These are phyloP conservation scores for Petroica traversi DNA, from an alignment of 2,113 vertebrate species.

Conservation along the genomic window DNA sequence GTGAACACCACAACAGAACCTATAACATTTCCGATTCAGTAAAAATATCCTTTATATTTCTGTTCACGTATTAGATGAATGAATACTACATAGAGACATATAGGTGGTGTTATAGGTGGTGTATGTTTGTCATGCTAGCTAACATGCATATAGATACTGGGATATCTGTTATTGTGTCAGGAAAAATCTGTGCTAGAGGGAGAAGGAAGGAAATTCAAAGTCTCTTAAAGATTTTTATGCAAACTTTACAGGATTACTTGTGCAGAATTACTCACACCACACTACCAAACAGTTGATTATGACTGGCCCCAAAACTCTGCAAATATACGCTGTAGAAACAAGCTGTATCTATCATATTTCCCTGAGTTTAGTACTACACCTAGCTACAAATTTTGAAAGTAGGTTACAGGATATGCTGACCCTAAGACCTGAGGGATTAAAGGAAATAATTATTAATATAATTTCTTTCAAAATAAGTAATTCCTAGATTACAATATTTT, in stretches of 20 bases:
- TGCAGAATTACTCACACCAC: background rate
- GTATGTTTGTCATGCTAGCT: background rate
- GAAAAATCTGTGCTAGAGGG: background rate
- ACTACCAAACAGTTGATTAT: background rate
- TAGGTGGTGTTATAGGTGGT: background rate
- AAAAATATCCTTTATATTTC: background rate
- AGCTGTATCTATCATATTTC: background rate
- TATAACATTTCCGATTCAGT: background rate
- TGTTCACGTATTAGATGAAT: background rate
- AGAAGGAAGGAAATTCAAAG: background rate
- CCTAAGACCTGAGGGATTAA: background rate
- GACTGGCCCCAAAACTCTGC: background rate
- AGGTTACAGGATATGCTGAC: conserved; percentile 1
- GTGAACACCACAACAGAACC: background rate
- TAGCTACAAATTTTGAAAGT: conserved; percentile 12
- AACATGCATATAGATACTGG: background rate
- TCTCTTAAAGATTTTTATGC: background rate
- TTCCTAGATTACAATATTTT: background rate
- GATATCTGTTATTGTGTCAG: background rate
- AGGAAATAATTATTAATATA: background rate
- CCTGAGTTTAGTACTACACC: conserved; percentile 9
- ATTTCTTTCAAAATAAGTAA: background rate
- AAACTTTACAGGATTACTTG: background rate
- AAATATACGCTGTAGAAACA: background rate
- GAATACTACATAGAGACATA: background rate